Evolutionary conservation across 1,140 invertebrate species (phyloP), one percentile per base, ranked within the genome.

Genomic region (Drosophila serrata): DNA sequence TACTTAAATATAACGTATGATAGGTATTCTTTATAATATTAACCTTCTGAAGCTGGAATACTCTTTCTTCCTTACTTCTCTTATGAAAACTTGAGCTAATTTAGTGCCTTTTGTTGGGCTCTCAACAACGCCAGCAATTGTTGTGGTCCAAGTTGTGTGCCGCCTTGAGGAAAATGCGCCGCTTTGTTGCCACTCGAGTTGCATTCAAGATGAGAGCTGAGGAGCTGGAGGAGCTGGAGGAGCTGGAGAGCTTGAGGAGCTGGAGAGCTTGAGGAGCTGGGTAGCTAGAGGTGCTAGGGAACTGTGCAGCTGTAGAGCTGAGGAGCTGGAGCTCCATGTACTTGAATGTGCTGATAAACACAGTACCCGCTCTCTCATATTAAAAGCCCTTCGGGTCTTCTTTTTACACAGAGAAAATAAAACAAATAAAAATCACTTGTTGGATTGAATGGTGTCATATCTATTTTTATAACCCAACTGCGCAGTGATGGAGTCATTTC

Each of bases 181-280:
- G 69, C 68, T 72, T 72, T 72, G 68, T 72, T 49, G 65, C 53
- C 42, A 72, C 68, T 72, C 27, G 24, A 70, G 13, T 19, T 12
- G 39, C 40, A 58, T 29, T 37, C 9, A 63, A 33, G 31, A 59
- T 42, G 37, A 33, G 49, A 59, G 53, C 22, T 33, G 43, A 24
- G 4, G 24, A 24, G 24, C 24, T 24, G 24, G 24, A 12, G 46
- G n/a, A 49, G 49, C 49, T 17, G 24, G 17, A 9, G 35, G 27
- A 22, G 35, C 8, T 7, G 40, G 8, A 17, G 9, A 42, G 40
- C 35, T 42, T 17, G n/a, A 6, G 17, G 29, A 64, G 56, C 24
- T n/a, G 17, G 1, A 6, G 13, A 17, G 40, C 9, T 19, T 19
- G n/a, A 0, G 48, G 27, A 17, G 9, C 46, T 31, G 27, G 5